Evolutionary conservation across 92 coral and sea anemone species (phyloP).

Genomic region (Heliopora coerulea): DNA sequence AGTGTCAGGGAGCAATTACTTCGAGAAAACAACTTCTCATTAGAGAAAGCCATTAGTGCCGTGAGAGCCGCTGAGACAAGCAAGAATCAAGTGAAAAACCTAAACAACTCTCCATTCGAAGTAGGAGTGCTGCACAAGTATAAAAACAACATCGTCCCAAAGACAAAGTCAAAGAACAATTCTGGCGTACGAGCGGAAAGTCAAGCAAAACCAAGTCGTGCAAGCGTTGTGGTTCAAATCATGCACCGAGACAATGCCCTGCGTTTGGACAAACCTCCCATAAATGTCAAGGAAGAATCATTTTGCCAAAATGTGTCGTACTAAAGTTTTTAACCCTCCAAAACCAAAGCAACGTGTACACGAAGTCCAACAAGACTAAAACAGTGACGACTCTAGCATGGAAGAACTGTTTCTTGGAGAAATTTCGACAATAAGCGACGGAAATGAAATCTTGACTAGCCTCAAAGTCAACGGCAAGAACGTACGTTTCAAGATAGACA

Average conservation of each 20-base stretch:
- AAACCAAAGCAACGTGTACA: not conserved
- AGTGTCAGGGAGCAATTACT: constrained; percentile 25
- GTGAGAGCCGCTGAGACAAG: constrained; percentile 58
- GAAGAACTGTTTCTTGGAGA: constrained; percentile 13
- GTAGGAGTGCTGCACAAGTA: constrained; percentile 28
- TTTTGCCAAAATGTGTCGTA: constrained; percentile 36
- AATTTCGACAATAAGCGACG: not conserved
- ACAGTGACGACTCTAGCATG: not conserved
- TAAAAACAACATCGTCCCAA: constrained; percentile 27
- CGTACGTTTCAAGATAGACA: constrained; percentile 46
- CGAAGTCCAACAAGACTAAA: too few species aligned
- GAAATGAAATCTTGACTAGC: not conserved
- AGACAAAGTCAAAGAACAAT: not conserved
- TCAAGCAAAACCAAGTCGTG: constrained; percentile 21
- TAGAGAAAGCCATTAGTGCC: constrained; percentile 45
- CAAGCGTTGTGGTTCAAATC: constrained; percentile 30
- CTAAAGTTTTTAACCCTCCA: not conserved
- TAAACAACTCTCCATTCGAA: constrained; percentile 34
- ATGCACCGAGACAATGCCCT: constrained; percentile 16
- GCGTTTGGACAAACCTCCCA: constrained; percentile 37
- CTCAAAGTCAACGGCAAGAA: constrained; percentile 15
- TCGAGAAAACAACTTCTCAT: constrained; percentile 37
- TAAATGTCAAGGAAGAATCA: too few species aligned
- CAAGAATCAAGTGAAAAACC: constrained; percentile 46
- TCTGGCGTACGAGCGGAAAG: not conserved